A percentile compares a stretch with the other conserved stretches of the same genome.
phyloP scores from a whole-genome alignment of 2,888 invertebrate species.

The Oxystoma pomonae region DNA sequence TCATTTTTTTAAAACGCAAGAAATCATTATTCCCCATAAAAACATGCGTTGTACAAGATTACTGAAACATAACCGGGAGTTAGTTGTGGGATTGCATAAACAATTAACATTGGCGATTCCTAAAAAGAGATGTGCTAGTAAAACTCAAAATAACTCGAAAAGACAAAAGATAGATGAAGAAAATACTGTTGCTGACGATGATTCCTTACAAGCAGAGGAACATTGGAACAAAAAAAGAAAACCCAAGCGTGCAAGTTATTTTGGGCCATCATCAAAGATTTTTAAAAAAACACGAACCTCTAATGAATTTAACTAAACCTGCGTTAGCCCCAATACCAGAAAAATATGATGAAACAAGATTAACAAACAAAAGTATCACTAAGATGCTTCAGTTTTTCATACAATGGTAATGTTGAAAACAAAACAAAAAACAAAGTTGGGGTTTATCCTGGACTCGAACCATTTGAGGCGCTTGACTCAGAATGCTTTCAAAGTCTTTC shows the following conservation, averaged over 20 bases:
- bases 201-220: background rate
- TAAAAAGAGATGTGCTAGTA: slow-evolving; percentile 4
- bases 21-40: slow-evolving; percentile 1
- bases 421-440: no score
- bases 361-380: no score
- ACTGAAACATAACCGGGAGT: background rate
- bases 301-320: no score
- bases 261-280: background rate
- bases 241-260: background rate
- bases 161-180: background rate
- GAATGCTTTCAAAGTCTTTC: no score
- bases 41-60: slow-evolving; percentile 2
- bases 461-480: no score
- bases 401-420: no score
- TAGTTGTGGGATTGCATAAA: slow-evolving; percentile 4
- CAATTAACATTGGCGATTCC: slow-evolving; percentile 1
- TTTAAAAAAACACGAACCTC: no score
- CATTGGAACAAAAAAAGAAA: slow-evolving; percentile 1
- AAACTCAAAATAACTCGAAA: background rate
- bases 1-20: slow-evolving; percentile 3
- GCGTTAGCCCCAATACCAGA: no score
- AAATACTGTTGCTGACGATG: background rate
- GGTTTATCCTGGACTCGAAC: no score
- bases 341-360: no score
- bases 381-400: no score